Base-by-base conservation (phyloP, 92 coral and sea anemone genomes). In the Epizoanthus ramosus region DNA sequence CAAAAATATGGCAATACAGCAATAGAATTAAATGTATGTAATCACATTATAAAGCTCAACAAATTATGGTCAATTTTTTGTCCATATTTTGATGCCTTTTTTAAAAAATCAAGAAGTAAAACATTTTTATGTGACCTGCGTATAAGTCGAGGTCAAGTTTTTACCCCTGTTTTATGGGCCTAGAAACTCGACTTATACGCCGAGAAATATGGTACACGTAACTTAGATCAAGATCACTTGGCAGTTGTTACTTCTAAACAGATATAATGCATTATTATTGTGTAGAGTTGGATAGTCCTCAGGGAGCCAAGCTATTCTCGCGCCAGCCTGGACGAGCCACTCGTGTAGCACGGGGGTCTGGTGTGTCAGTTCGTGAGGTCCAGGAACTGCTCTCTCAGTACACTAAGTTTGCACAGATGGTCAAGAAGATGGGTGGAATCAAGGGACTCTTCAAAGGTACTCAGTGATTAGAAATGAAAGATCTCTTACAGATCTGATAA, bases 341-440 rank as follows among this genome's bases (percentile, higher is more conserved):
- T 7, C 93, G 99, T 13, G 99, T 96, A 56, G 99, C 99, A 52
- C 94, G 99, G 57, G 99, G 99, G 8, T 77, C 98, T 2, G 99
- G 99, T 17, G 95, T 93, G 87, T 96, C 99, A 8, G 93, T 94
- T 21, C 96, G 99, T 8, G 99, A 96, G 79, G 99, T 96, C 0
- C 98, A 96, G 73, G 99, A 96, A 63, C 83, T 96, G 59, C 65
- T 96, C 35, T 96, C 99, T 41, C 99, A 96, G 75, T 96, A 96
- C 92, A 93, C 92, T 47, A 96, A 96, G 80, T 96, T 96, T 85
- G 99, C 99, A 5, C 94, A 92, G 59, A 96, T 96, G 99, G 99
- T 96, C 25, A 96, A 96, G 79, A 96, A 96, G 87, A 96, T 96
- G 99, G 99, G 98, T 28, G 99, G 99, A 66, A 96, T 96, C n/a